A percentile compares a stretch with the other conserved stretches of the same genome.
Evolutionary conservation across 2,797 vertebrate genomes (phyloP).

Genomic region (Peromyscus eremicus): DNA sequence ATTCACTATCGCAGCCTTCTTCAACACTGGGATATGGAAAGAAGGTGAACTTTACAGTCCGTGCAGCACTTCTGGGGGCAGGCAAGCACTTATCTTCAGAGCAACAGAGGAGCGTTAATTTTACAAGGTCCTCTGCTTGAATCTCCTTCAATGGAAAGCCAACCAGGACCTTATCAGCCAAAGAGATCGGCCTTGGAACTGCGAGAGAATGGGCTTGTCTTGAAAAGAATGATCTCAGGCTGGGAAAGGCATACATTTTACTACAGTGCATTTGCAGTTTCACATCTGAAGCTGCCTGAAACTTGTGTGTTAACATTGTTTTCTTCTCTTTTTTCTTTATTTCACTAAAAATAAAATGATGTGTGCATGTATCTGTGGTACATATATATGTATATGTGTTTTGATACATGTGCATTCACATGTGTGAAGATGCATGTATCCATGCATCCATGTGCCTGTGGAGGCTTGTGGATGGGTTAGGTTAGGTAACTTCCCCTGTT

Average conservation of each 20-base stretch:
- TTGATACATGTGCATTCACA: neutral
- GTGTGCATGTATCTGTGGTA: neutral
- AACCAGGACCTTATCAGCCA: slow-evolving; percentile 65
- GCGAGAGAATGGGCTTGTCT: slow-evolving; percentile 67
- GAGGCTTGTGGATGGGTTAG: too few relatives aligned
- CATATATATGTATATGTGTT: neutral
- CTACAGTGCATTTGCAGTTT: slow-evolving; percentile 54
- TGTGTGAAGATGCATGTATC: neutral
- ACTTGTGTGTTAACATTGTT: slow-evolving; percentile 26
- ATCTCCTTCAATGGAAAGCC: neutral
- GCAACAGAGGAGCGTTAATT: slow-evolving; percentile 64
- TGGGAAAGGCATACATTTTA: slow-evolving; percentile 44
- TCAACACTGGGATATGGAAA: slow-evolving; percentile 56
- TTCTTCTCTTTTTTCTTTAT: neutral
- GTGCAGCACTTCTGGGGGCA: slow-evolving; percentile 58
- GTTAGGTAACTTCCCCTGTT: neutral
- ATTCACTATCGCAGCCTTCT: slow-evolving; percentile 65
- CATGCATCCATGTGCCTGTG: neutral
- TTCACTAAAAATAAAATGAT: neutral
- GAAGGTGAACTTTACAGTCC: slow-evolving; percentile 62
- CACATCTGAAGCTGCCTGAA: slow-evolving; percentile 49
- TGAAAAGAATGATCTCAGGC: slow-evolving; percentile 59
- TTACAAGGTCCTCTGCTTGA: slow-evolving; percentile 52
- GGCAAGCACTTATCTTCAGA: slow-evolving; percentile 78
- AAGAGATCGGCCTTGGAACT: slow-evolving; percentile 56